Evolutionary conservation across 2,113 vertebrate species (phyloP).

Genomic region (Brachyhypopomus gauderio): DNA sequence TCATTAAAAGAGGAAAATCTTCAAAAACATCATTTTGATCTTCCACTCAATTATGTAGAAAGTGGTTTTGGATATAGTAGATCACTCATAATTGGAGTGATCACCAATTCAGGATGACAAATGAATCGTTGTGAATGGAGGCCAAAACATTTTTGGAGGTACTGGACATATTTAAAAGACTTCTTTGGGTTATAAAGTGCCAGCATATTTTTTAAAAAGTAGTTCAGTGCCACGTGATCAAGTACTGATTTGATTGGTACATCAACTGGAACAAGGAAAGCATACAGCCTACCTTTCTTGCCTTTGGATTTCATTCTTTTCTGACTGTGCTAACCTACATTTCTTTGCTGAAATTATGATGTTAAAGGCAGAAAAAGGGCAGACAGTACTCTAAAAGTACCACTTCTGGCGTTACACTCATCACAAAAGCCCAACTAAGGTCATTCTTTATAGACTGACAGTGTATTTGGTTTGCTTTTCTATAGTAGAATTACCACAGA

Average conservation of each 20-base stretch:
- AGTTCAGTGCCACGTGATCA: background rate
- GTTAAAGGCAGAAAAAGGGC: background rate
- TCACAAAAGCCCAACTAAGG: slow-evolving; percentile 5
- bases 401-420: background rate
- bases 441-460: background rate
- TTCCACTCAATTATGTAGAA: background rate
- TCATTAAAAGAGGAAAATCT: too few species aligned
- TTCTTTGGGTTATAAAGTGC: background rate
- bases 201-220: background rate
- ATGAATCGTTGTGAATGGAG: background rate
- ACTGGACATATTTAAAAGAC: background rate
- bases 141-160: background rate
- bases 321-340: background rate
- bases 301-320: background rate
- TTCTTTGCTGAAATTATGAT: background rate
- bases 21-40: slow-evolving; percentile 17
- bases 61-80: background rate
- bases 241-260: background rate
- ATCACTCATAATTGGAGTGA: background rate
- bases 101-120: background rate
- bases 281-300: background rate
- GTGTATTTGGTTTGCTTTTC: background rate
- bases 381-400: background rate
- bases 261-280: background rate
- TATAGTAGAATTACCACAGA: background rate